These are phyloP conservation scores for Druceiella hillmani DNA, from an alignment of 2,888 invertebrate genomes.

Conservation along the genomic window DNA sequence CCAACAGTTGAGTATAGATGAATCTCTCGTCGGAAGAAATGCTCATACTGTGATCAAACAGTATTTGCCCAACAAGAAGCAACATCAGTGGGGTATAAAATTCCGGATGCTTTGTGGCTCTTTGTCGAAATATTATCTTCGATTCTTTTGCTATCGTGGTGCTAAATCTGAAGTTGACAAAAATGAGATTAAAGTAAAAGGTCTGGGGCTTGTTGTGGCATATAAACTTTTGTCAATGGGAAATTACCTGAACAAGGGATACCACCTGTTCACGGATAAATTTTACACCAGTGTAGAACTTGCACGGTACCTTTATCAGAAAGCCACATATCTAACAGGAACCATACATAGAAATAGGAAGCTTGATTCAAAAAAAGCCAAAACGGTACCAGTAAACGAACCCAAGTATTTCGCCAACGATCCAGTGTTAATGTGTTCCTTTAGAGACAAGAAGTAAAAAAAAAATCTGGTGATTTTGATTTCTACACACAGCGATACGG, in stretches of 20 bases:
- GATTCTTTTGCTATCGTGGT: conserved; percentile 20
- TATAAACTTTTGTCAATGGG: conserved; percentile 17
- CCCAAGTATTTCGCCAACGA: conserved; percentile 18
- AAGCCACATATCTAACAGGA: conserved; percentile 17
- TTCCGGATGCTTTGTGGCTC: conserved; percentile 25
- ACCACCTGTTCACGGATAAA: conserved; percentile 19
- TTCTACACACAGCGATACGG: conserved; percentile 18
- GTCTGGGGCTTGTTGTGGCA: conserved; percentile 17
- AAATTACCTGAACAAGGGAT: conserved; percentile 22
- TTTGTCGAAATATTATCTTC: conserved; percentile 19
- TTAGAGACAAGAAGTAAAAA: conserved; percentile 21
- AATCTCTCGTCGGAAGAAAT: conserved; percentile 25
- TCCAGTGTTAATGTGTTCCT: conserved; percentile 18
- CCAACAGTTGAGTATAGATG: conserved; percentile 22
- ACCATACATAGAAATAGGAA: conserved; percentile 20
- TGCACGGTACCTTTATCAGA: conserved; percentile 14
- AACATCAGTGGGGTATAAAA: conserved; percentile 18
- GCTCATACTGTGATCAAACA: conserved; percentile 19
- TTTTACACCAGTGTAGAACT: conserved; percentile 19
- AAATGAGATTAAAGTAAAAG: conserved; percentile 18
- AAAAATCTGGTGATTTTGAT: conserved; percentile 20
- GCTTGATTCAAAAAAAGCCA: conserved; percentile 15
- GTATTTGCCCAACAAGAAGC: conserved; percentile 25
- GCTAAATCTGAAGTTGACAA: conserved; percentile 17
- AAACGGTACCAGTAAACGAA: conserved; percentile 14